Conservation (phyloP, 2,797 vertebrate genomes). For the Gymnoscopelus microlampas region DNA sequence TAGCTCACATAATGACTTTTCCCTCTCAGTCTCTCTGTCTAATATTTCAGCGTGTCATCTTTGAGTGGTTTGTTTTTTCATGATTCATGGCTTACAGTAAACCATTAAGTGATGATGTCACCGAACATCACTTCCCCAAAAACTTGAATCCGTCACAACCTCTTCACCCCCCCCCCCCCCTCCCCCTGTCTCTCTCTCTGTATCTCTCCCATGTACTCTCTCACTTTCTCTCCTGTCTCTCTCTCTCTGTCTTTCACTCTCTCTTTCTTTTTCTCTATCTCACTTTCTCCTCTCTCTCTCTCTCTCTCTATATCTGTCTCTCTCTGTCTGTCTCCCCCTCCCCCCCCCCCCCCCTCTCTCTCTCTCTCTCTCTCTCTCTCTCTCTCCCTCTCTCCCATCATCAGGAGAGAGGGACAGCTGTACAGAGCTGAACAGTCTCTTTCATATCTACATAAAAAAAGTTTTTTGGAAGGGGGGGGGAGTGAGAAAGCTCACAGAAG, state of each 20-base stretch:
- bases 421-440: slow-evolving; percentile 53
- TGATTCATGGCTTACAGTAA: slow-evolving; percentile 82
- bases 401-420: slow-evolving; percentile 71
- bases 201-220: slow-evolving; percentile 59
- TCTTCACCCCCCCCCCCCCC: slow-evolving; percentile 49
- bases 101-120: slow-evolving; percentile 78
- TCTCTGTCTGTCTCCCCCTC: slow-evolving; percentile 62
- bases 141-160: slow-evolving; percentile 63
- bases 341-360: slow-evolving; percentile 58
- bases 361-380: slow-evolving; percentile 1
- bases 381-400: slow-evolving; percentile 65
- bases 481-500: slow-evolving; percentile 90
- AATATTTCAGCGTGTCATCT: slow-evolving; percentile 54
- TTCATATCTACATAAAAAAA: slow-evolving; percentile 76
- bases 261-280: slow-evolving; percentile 55
- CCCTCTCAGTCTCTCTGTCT: slow-evolving; percentile 59
- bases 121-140: slow-evolving; percentile 79
- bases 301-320: slow-evolving; percentile 63
- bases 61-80: slow-evolving; percentile 42
- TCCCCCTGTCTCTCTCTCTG: slow-evolving; percentile 55
- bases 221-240: slow-evolving; percentile 66
- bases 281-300: slow-evolving; percentile 61
- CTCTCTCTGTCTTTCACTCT: slow-evolving; percentile 59
- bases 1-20: slow-evolving; percentile 66
- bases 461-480: slow-evolving; percentile 44